Conservation (phyloP, 2,113 vertebrate genomes). For the Apodemus speciosus region DNA sequence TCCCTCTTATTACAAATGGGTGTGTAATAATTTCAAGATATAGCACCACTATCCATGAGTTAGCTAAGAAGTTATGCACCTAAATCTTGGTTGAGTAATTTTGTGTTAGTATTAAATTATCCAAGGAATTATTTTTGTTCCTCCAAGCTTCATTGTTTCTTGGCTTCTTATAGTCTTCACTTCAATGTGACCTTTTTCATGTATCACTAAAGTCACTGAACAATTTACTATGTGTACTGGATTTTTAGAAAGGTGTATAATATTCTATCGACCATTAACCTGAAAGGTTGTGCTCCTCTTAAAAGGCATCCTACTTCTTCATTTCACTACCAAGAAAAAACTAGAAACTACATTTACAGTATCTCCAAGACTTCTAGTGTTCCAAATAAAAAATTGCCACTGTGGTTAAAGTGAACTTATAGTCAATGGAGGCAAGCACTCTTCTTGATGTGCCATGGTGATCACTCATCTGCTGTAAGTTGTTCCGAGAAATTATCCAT, state of each 20-base stretch:
- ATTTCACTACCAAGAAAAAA: background rate
- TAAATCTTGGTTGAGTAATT: background rate
- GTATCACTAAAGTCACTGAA: background rate
- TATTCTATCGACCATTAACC: background rate
- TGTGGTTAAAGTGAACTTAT: background rate
- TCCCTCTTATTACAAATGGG: background rate
- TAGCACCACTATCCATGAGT: background rate
- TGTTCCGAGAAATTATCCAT: background rate
- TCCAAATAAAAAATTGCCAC: background rate
- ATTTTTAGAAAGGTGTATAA: background rate
- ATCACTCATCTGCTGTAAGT: background rate
- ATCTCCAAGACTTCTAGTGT: background rate
- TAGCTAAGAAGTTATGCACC: background rate
- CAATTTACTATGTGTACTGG: background rate
- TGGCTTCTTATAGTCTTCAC: background rate
- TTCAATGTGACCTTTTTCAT: background rate
- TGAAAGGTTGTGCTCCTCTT: background rate
- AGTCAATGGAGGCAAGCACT: background rate
- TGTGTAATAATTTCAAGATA: background rate
- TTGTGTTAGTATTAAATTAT: background rate
- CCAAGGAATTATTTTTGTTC: background rate
- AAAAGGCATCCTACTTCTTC: background rate
- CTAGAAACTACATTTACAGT: background rate
- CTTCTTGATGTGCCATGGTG: background rate
- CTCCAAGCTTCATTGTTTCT: background rate